Percentiles rank a stretch among this genome's conserved stretches.
Conservation (phyloP, 2,888 invertebrate genomes). For the Myathropa florea region DNA sequence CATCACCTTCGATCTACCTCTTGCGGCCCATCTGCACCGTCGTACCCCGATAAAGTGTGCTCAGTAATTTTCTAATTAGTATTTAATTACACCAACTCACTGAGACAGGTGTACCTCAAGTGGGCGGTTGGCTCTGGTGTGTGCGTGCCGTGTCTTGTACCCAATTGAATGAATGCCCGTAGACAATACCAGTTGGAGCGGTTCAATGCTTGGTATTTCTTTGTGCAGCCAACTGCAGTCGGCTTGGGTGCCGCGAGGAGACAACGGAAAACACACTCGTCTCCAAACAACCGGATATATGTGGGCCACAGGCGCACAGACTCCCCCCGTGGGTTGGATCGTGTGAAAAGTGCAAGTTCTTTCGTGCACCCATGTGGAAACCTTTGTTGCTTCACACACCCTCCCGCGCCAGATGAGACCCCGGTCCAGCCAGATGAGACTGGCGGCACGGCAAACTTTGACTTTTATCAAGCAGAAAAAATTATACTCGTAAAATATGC, state of each 20-base stretch:
- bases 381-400: constrained; percentile 1
- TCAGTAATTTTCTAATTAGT: constrained; percentile 56
- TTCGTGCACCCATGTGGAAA: constrained; percentile 10
- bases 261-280: background rate
- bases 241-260: constrained; percentile 15
- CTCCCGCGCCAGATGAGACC: background rate
- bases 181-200: constrained; percentile 45
- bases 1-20: background rate
- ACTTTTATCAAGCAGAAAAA: constrained; percentile 15
- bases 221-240: constrained; percentile 31
- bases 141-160: background rate
- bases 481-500: constrained; percentile 3
- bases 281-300: constrained; percentile 10
- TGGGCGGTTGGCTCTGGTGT: background rate
- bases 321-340: background rate
- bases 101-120: background rate
- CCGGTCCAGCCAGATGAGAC: background rate
- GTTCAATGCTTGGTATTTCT: constrained; percentile 28
- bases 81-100: constrained; percentile 56
- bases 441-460: constrained; percentile 17
- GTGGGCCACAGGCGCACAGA: constrained; percentile 3
- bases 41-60: background rate
- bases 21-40: background rate
- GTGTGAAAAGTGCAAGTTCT: constrained; percentile 19
- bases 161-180: background rate